Conservation (phyloP, 2,113 vertebrate species). For the Tinamus guttatus region DNA sequence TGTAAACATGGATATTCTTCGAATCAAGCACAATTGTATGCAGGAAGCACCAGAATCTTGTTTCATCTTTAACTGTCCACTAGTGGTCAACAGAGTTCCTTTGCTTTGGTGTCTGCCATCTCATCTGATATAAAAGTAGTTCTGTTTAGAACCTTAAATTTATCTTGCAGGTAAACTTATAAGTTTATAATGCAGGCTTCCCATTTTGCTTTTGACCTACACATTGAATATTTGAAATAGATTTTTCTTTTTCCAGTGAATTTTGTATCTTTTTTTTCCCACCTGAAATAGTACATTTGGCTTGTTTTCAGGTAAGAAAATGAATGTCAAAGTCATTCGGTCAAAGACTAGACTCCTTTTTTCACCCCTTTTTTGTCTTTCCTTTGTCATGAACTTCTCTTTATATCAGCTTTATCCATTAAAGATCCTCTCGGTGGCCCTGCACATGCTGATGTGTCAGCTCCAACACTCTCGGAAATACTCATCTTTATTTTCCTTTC, state of each 20-base stretch:
- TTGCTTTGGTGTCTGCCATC: background rate
- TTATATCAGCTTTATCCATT: background rate
- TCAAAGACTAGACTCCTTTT: background rate
- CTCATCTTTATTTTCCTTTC: background rate
- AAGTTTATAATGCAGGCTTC: background rate
- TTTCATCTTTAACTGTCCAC: background rate
- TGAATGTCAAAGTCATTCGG: background rate
- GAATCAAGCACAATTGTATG: background rate
- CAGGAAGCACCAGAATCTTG: accelerated
- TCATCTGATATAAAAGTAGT: background rate
- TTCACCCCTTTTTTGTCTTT: background rate
- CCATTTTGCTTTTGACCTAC: background rate
- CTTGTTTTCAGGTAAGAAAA: background rate
- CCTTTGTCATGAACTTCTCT: accelerated
- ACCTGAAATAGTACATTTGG: background rate
- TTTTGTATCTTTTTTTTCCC: background rate
- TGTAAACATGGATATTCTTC: background rate
- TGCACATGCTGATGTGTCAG: background rate
- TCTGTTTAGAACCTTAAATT: background rate
- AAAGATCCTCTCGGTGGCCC: background rate
- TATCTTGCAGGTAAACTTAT: background rate
- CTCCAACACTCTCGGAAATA: background rate
- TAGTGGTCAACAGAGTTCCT: accelerated
- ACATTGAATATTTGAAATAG: background rate
- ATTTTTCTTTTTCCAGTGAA: background rate